Base-by-base conservation (phyloP, 2,888 invertebrate species). In the Agonopterix alstromeriana region DNA sequence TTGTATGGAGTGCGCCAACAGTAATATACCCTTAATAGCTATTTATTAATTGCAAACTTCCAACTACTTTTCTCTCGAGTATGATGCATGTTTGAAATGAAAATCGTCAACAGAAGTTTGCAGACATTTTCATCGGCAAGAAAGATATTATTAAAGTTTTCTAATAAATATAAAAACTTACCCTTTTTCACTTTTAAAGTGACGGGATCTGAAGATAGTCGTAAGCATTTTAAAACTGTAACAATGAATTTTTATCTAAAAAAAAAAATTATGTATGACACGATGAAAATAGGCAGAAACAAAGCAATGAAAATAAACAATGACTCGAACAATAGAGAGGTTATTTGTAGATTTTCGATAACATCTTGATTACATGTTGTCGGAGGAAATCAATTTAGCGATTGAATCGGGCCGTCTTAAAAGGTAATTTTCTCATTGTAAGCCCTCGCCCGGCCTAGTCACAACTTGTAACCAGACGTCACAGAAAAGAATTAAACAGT, bases 191-290 rank as follows among this genome's bases (percentile, higher is more conserved):
- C 92, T 91, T 95, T 95, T 86, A 97, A 90, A 77, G 95, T 95
- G 76, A 97, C 96, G 72, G 95, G 94, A 90, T 96, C 96, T 88
- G 95, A 92, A 64, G 97, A 96, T 77, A 97, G 92, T 80, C 97
- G 94, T 80, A 97, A 93, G 90, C 97, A 97, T 94, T 96, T 97
- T 90, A 97, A 91, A 89, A 97, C 96, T 96, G 92, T 69, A 94
- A 93, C 82, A 88, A 77, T 72, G 63, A 72, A 72, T 57, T 55
- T 27, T 27, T 53, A 61, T 58, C 53, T 56, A 46, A 54, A 51
- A 52, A 57, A 53, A 52, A 54, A 51, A 47, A 48, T 42, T 43
- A 46, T 40, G 45, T 45, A 48, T 27, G 43, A 47, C 45, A 48
- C 8, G 42, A 49, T 44, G 35, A 42, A 41, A 11, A 36, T 12